Conservation (phyloP, 2,888 invertebrate genomes). For the Villa cingulata region DNA sequence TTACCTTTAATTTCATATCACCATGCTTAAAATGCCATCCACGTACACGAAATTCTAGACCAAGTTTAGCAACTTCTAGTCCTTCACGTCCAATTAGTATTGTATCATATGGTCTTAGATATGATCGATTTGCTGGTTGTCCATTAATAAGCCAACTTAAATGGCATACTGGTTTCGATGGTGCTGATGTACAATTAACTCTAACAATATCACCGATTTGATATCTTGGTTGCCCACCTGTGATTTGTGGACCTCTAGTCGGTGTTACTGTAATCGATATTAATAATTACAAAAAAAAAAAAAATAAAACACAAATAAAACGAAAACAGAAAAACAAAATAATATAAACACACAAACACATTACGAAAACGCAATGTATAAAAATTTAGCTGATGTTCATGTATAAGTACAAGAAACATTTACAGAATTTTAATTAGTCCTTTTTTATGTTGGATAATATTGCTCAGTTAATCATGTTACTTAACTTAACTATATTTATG, state of each 20-base stretch:
- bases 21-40: constrained; percentile 70
- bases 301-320: constrained; percentile 1
- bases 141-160: constrained; percentile 82
- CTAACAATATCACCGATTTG: constrained; percentile 68
- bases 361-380: too few species aligned
- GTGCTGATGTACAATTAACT: constrained; percentile 72
- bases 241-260: constrained; percentile 67
- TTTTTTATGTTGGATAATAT: too few species aligned
- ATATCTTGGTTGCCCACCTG: constrained; percentile 66
- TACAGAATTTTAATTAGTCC: too few species aligned
- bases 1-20: constrained; percentile 70
- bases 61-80: constrained; percentile 61
- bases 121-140: constrained; percentile 48
- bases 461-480: too few species aligned
- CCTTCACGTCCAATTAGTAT: constrained; percentile 44
- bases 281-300: constrained; percentile 14
- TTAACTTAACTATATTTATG: too few species aligned
- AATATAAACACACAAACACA: background rate
- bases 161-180: constrained; percentile 68
- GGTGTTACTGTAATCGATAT: constrained; percentile 63
- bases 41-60: constrained; percentile 67
- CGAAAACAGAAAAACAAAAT: background rate
- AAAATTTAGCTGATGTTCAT: too few species aligned
- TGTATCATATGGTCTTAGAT: constrained; percentile 41
- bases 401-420: too few species aligned